These are phyloP conservation scores for Lamprotornis superbus DNA, from an alignment of 2,113 vertebrate species.

Conservation along the genomic window DNA sequence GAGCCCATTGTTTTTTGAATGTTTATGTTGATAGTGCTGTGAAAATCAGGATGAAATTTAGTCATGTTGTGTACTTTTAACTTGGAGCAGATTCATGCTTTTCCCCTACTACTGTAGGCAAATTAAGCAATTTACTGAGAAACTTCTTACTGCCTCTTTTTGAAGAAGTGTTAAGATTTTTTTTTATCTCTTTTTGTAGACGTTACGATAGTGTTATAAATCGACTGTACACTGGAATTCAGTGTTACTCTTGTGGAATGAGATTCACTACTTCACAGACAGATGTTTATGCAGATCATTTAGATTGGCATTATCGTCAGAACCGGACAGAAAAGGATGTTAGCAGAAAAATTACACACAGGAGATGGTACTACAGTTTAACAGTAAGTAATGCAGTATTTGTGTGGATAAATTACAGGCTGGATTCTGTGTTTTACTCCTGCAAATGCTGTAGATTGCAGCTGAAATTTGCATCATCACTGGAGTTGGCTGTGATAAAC, in stretches of 20 bases:
- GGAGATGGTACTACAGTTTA: conserved; percentile 96
- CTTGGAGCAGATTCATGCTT: background rate
- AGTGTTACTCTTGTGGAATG: conserved; percentile 98
- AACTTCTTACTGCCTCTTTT: background rate
- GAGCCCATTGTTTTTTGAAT: background rate
- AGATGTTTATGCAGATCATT: conserved; percentile 95
- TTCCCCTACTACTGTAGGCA: background rate
- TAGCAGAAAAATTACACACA: conserved; percentile 92
- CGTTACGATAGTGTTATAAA: conserved; percentile 91
- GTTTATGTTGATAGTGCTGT: background rate
- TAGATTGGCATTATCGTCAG: conserved; percentile 99
- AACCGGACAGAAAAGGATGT: conserved; percentile 95
- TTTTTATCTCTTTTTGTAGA: conserved; percentile 59
- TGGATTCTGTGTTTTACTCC: background rate
- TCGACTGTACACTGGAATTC: conserved; percentile 95
- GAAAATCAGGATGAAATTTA: background rate
- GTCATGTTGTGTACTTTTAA: background rate
- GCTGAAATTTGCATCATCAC: background rate
- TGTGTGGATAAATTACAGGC: too few relatives aligned
- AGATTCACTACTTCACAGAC: conserved; percentile 94
- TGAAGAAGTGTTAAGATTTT: background rate
- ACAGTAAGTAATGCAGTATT: conserved; percentile 75
- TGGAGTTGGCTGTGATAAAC: background rate
- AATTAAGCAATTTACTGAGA: background rate
- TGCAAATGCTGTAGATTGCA: background rate